Base-by-base conservation (phyloP, 2,113 vertebrate species). In the Tretioscincus oriximinensis region DNA sequence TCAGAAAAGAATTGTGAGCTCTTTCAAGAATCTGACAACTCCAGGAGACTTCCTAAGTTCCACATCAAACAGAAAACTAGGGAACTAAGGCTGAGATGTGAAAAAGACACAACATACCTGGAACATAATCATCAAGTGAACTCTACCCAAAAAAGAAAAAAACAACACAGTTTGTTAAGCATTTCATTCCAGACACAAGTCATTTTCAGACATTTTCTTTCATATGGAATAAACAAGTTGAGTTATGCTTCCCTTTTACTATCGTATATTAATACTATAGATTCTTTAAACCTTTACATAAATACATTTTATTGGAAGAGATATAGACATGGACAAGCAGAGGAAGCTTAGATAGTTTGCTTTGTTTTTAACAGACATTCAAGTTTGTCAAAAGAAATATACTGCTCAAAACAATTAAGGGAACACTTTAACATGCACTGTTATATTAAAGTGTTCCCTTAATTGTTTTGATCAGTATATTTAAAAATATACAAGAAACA, bases 41-140 rank as follows among this genome's bases (percentile, higher is more conserved):
- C n/a, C 0, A 81, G 86, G 74, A 79, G 68, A 73, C 47, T 90
- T 80, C 71, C 67, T 73, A 83, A 89, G 84, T 20, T 83, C n/a
- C 73, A 84, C 76, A 87, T 86, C 89, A 91, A 90, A 89, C 81
- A 63, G 11, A 88, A 90, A 83, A 71, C 45, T 75, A 3, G 49
- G 67, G 84, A 86, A 70, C 74, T 20, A 58, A 58, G 73, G 41
- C 69, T 66, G 69, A 71, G 84, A 51, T 0, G 4, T 60, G n/a
- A 82, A 66, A 77, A 63, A 41, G 35, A 3, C 45, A 63, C 35
- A 75, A 86, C 29, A 28, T 65, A 85, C 29, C 1, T 22, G 21
- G 76, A 86, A 77, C 60, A 82, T 79, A 79, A 74, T 85, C 63
- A 78, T 78, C 84, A 81, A 49, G 35, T 49, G 28, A 75, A 20